Evolutionary conservation across 1,140 invertebrate genomes (phyloP), one percentile per base, ranked within the genome.

Genomic region (Zeugodacus cucurbitae): DNA sequence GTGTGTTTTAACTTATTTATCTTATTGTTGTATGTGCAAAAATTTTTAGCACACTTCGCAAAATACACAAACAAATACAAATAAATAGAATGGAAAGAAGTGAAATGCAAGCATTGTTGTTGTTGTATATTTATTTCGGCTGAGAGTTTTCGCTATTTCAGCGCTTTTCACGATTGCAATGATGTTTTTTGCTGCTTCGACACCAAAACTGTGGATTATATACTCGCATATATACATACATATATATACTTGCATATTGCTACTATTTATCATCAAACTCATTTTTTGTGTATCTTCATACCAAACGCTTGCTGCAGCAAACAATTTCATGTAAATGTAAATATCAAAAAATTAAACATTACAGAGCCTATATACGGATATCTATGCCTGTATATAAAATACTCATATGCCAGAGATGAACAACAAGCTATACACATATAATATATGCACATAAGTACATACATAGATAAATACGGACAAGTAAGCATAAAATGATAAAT

Each of bases 1-100:
- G n/a, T 82, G 37, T 82, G 74, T 82, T 82, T 82, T 48, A 82
- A 48, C 74, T 82, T 14, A 82, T 48, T 82, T 82, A 29, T 29
- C n/a, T 54, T 82, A 82, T 82, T 82, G 22, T 82, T 82, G 14
- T 32, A 34, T 70, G 64, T 70, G 32, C 64, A 70, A 32, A 70
- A 62, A 17, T 62, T 26, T 62, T 62, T 62, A 62, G 58, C 58
- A 62, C n/a, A 62, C n/a, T 70, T 70, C 2, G 17, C 64, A 32
- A 34, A 32, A 70, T 70, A 34, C 6, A 70, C 32, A 34, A 5
- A 37, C 8, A 34, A 59, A n/a, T 48, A 48, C 8, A 54, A 54
- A n/a, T 22, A 26, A 62, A 62, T n/a, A 26, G n/a, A 62, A 62
- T 26, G 58, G 58, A 59, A 59, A 22, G 58, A 59, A 59, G 58